These are phyloP conservation scores for Phaethornis superciliosus DNA, from an alignment of 2,113 vertebrate genomes.

Conservation along the genomic window DNA sequence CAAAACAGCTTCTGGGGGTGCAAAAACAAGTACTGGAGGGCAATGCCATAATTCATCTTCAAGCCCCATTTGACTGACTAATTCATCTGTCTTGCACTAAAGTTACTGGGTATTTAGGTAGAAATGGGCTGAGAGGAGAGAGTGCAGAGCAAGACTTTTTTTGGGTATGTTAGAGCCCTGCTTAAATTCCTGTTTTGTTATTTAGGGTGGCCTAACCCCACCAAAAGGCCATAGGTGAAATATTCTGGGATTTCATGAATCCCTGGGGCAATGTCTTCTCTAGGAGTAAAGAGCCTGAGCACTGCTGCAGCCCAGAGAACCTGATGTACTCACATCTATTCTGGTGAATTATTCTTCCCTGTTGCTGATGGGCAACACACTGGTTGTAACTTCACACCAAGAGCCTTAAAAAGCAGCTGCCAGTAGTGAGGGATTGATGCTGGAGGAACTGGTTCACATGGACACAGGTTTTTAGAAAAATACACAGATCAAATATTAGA, in stretches of 20 bases:
- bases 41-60: neutral
- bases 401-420: neutral
- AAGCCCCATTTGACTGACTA: neutral
- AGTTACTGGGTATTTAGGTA: neutral
- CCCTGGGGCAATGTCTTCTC: neutral
- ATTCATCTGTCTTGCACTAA: neutral
- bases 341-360: neutral
- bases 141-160: neutral
- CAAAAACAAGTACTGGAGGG: neutral
- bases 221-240: neutral
- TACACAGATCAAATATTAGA: neutral
- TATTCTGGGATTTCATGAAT: neutral
- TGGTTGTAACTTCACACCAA: neutral
- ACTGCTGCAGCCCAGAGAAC: neutral
- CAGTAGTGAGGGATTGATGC: neutral
- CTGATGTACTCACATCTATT: rapidly evolving
- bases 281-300: neutral
- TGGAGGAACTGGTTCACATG: neutral
- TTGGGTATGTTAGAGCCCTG: neutral
- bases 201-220: neutral
- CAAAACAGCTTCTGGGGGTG: neutral
- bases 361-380: neutral
- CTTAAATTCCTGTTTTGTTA: neutral
- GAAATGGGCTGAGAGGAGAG: neutral
- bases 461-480: neutral